Base-by-base conservation (phyloP, 2,888 invertebrate species). In the Parasteatoda lunata region DNA sequence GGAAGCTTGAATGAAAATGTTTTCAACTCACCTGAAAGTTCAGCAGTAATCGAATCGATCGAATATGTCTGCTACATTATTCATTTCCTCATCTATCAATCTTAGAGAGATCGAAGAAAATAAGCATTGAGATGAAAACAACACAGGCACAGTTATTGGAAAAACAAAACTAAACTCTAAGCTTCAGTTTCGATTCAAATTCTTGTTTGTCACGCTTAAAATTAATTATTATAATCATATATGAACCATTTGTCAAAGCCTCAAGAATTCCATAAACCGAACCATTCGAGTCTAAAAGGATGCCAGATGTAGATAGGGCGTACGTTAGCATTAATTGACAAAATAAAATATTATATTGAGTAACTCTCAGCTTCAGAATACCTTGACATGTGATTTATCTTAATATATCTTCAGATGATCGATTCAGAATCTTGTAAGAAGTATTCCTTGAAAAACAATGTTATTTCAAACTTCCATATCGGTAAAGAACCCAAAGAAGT, bases 401-500 rank as follows among this genome's bases (percentile, higher is more conserved):
- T 8, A 59, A 59, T 13, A 59, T 59, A 13, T 59, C 59, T 59
- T 59, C 59, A 59, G n/a, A 59, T 59, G 59, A 59, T 59, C 59
- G 9, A 59, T 8, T 59, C n/a, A 59, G n/a, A 13, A 59, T 59
- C 59, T 7, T 13, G 59, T 59, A 59, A 59, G 9, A 59, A 59
- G 30, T 30, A 30, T 30, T 30, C 30, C 30, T 30, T 30, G 30
- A 30, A 30, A 30, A 30, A 30, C 30, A 30, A 30, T 30, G 30
- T 30, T 30, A 30, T 30, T 30, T 13, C 59, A 9, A 59, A 59
- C 59, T 13, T 59, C 59, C 59, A 59, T 13, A 59, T 4, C 6
- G 13, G 49, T 5, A 65, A n/a, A 49, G 68, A 77, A 13, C 52
- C 77, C 8, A 65, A 77, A 48, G 13, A 52, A 11, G 77, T 66